Conservation (phyloP, 2,888 invertebrate genomes). For the Antheraea assamensis region DNA sequence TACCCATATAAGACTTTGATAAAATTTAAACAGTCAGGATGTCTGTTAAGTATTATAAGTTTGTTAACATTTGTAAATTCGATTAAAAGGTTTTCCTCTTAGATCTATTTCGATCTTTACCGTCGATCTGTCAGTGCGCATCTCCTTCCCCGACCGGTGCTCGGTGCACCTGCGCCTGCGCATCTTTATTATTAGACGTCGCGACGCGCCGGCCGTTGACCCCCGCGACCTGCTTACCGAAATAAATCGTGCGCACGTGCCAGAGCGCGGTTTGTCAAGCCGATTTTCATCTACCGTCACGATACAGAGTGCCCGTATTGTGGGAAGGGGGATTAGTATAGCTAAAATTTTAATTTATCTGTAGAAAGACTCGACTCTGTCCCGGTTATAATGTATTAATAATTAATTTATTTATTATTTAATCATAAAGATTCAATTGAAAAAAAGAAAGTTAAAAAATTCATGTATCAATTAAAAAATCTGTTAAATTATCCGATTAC, state of each 20-base stretch:
- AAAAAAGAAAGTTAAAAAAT: no score
- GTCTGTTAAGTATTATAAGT: not conserved
- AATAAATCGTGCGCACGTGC: constrained; percentile 70
- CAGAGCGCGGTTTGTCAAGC: constrained; percentile 26
- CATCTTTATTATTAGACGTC: constrained; percentile 72
- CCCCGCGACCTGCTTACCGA: constrained; percentile 77
- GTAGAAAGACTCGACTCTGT: no score
- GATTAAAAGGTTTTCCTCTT: not conserved
- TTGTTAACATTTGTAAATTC: not conserved
- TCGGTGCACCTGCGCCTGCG: constrained; percentile 68
- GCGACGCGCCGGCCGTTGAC: constrained; percentile 74
- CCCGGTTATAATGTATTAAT: no score
- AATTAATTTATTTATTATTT: no score
- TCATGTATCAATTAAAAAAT: no score
- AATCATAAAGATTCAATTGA: no score
- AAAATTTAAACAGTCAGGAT: not conserved
- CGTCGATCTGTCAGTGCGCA: constrained; percentile 5
- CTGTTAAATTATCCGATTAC: no score
- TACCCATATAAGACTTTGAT: no score
- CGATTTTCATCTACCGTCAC: constrained; percentile 7
- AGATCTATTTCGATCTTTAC: not conserved
- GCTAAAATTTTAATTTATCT: not conserved
- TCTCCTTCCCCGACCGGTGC: constrained; percentile 15
- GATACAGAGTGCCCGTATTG: not conserved
- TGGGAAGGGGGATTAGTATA: not conserved